A percentile compares a stretch with the other conserved stretches of the same genome.
Conservation (phyloP, 2,888 invertebrate genomes). For the Carabus problematicus region DNA sequence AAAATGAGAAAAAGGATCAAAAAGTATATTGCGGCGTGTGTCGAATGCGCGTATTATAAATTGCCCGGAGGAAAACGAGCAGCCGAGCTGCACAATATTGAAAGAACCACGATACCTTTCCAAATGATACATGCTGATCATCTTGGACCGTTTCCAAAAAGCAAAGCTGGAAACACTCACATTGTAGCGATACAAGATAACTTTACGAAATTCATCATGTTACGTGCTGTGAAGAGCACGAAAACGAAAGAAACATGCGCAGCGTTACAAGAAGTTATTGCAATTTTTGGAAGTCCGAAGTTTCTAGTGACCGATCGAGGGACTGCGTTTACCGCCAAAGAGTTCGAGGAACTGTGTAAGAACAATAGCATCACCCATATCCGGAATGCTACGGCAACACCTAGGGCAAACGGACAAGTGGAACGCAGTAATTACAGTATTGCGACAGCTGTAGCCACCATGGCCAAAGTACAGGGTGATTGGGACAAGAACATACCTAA, state of each 20-base stretch:
- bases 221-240: constrained; percentile 28
- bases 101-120: too few relatives aligned
- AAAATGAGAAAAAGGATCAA: too few relatives aligned
- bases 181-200: constrained; percentile 24
- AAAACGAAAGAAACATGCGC: constrained; percentile 20
- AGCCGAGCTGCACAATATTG: too few relatives aligned
- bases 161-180: constrained; percentile 19
- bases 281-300: constrained; percentile 19
- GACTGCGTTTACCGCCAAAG: neutral
- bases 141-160: constrained; percentile 27
- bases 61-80: too few relatives aligned
- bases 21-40: too few relatives aligned
- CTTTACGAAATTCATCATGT: constrained; percentile 28
- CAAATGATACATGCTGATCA: too few relatives aligned
- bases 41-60: too few relatives aligned
- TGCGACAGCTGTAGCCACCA: constrained; percentile 14
- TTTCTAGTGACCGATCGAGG: constrained; percentile 9
- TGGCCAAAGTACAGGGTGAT: neutral
- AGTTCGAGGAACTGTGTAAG: constrained; percentile 18
- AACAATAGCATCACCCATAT: constrained; percentile 3
- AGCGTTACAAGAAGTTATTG: constrained; percentile 12
- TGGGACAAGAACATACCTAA: constrained; percentile 11
- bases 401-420: constrained; percentile 24
- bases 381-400: constrained; percentile 28
- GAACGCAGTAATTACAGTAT: constrained; percentile 22